A percentile compares a stretch with the other conserved stretches of the same genome.
Conservation (phyloP, 1,140 invertebrate genomes). For the Condylostylus longicornis region DNA sequence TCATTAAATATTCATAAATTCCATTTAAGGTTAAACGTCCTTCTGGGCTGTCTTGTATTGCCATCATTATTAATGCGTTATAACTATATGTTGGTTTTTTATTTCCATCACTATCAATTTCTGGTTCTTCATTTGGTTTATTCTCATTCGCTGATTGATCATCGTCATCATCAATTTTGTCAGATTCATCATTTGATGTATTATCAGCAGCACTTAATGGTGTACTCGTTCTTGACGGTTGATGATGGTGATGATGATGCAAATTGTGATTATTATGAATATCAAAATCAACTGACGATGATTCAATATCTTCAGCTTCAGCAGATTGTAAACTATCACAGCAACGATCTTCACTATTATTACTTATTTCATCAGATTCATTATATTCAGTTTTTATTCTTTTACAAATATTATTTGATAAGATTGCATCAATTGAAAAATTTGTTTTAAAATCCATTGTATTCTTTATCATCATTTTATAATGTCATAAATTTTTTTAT, state of each 20-base stretch:
- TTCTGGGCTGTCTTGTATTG: conserved; percentile 83
- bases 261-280: neutral
- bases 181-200: conserved; percentile 18
- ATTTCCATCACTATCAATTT: conserved; percentile 38
- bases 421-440: conserved; percentile 56
- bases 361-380: conserved; percentile 5
- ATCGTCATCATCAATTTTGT: conserved; percentile 20
- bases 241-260: conserved; percentile 8
- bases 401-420: conserved; percentile 39
- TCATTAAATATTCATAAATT: conserved; percentile 99
- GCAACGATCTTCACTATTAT: neutral
- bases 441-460: conserved; percentile 39
- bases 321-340: neutral
- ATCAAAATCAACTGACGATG: too few relatives aligned
- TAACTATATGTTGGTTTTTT: conserved; percentile 95
- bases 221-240: conserved; percentile 24
- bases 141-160: conserved; percentile 14
- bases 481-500: too few relatives aligned
- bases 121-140: conserved; percentile 17
- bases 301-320: too few relatives aligned
- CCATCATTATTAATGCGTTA: conserved; percentile 99
- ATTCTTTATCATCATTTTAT: too few relatives aligned
- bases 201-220: conserved; percentile 28
- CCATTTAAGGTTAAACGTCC: conserved; percentile 91
- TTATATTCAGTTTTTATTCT: neutral